Evolutionary conservation across 2,797 vertebrate genomes (phyloP).

Genomic region (Halcyon chelicuti): DNA sequence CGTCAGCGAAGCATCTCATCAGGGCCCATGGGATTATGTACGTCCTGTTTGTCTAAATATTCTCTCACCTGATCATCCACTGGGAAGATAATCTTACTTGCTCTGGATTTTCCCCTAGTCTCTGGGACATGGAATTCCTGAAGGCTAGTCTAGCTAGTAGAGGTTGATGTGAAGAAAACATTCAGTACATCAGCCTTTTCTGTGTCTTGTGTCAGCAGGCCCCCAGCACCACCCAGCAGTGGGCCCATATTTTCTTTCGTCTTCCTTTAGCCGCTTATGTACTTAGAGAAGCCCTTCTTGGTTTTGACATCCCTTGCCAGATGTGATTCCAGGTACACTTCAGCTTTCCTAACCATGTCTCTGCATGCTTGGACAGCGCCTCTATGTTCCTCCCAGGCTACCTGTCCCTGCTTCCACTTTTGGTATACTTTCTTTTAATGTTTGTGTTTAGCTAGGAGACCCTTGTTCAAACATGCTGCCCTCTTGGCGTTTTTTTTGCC

Average conservation of each 20-base stretch:
- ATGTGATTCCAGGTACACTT: neutral
- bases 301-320: neutral
- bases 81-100: neutral
- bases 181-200: neutral
- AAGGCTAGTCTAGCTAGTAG: neutral
- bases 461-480: neutral
- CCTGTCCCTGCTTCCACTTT: neutral
- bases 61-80: neutral
- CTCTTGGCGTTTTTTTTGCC: neutral
- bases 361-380: no score
- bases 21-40: neutral
- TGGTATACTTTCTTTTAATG: neutral
- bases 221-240: neutral
- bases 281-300: neutral
- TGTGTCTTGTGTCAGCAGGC: neutral
- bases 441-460: neutral
- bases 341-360: neutral
- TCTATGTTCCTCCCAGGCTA: neutral
- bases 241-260: neutral
- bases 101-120: neutral
- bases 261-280: neutral
- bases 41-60: neutral
- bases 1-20: neutral
- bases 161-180: neutral
- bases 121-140: neutral